Evolutionary conservation across 1,140 invertebrate species (phyloP).

Genomic region (Melanaphis sacchari): DNA sequence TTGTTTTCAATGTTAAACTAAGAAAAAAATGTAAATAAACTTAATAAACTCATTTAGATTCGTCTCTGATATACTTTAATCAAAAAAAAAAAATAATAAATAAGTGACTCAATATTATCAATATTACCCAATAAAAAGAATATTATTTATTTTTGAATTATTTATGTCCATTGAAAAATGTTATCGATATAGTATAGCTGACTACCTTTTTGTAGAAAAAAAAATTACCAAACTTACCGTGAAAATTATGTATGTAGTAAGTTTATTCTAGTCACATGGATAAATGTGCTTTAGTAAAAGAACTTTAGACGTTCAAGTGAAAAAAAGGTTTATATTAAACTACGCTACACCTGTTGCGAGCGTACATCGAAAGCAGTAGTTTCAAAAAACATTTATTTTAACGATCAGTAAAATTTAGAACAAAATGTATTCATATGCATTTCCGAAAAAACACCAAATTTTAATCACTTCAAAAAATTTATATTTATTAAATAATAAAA

Average conservation of each 20-base stretch:
- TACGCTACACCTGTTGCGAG: neutral
- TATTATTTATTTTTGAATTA: neutral
- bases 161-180: neutral
- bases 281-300: neutral
- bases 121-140: neutral
- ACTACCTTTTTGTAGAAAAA: neutral
- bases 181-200: neutral
- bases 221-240: neutral
- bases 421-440: neutral
- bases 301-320: neutral
- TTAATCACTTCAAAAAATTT: neutral
- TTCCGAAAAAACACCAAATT: neutral
- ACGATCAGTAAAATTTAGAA: neutral
- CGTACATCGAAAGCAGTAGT: neutral
- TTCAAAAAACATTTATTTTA: conserved; percentile 29
- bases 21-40: neutral
- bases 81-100: too few relatives aligned
- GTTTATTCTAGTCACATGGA: conserved; percentile 27
- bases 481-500: neutral
- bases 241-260: neutral
- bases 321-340: conserved; percentile 20
- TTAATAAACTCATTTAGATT: neutral
- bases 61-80: neutral
- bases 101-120: neutral
- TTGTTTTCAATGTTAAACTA: neutral